phyloP scores from a whole-genome alignment of 2,797 vertebrate species.

The Clarias platycephalus region DNA sequence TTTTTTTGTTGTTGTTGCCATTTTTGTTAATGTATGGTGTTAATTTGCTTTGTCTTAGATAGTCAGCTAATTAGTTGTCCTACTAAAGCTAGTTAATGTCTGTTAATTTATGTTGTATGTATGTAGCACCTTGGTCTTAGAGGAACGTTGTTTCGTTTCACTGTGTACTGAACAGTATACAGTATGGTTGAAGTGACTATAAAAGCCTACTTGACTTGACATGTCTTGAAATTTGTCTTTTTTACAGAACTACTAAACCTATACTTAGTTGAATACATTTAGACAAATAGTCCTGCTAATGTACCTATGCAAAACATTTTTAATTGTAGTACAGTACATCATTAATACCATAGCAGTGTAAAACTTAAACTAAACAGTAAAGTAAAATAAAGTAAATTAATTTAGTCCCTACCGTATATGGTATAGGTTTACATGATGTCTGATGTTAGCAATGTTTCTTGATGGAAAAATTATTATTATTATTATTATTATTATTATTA shows the following conservation, averaged over 20 bases:
- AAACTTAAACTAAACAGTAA: background rate
- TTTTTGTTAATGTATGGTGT: no score
- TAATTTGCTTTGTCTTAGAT: no score
- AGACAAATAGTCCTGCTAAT: background rate
- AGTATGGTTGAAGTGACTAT: no score
- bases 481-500: background rate
- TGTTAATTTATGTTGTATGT: no score
- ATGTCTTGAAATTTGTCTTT: background rate
- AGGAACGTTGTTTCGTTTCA: no score
- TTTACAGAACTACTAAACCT: background rate
- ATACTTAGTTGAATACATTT: background rate
- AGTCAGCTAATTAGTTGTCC: no score
- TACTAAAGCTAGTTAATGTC: no score
- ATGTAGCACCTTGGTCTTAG: no score
- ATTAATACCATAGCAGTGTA: background rate
- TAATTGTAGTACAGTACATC: background rate
- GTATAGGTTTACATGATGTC: background rate
- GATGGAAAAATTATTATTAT: no score
- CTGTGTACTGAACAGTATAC: no score
- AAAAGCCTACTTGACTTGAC: no score
- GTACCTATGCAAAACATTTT: background rate
- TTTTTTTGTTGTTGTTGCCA: no score
- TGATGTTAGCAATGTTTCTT: background rate
- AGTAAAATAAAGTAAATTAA: background rate
- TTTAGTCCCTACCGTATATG: background rate